Percentiles rank a stretch among this genome's conserved stretches.
Evolutionary conservation across 2,797 vertebrate genomes (phyloP).

Genomic region (Xerus rutilus): DNA sequence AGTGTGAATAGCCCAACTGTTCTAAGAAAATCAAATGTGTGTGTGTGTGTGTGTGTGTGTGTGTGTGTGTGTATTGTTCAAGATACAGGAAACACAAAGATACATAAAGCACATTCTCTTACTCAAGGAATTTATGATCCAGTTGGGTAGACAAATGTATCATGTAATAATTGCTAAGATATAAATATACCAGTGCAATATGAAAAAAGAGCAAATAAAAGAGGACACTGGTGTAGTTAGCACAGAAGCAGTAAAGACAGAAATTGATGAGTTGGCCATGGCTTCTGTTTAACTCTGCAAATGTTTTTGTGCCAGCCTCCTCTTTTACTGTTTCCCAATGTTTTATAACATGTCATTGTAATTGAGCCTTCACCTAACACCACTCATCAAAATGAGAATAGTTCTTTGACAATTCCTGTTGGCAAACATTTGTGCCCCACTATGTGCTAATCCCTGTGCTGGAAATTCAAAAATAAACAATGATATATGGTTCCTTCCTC

Average conservation of each 20-base stretch:
- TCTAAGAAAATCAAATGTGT: neutral
- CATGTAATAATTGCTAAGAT: conserved; percentile 28
- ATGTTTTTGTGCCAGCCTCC: neutral
- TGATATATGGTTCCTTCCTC: conserved; percentile 1
- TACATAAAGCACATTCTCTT: conserved; percentile 25
- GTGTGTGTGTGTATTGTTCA: conserved; percentile 18
- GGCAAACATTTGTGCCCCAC: neutral
- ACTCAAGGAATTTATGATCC: conserved; percentile 53
- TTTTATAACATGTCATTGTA: neutral
- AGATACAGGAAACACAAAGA: neutral
- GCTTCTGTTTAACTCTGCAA: conserved; percentile 8
- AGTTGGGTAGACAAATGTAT: conserved; percentile 18
- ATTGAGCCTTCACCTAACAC: conserved; percentile 19
- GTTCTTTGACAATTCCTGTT: conserved; percentile 41
- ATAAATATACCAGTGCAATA: neutral
- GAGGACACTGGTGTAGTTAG: neutral
- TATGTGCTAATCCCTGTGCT: neutral
- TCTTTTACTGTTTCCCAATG: neutral
- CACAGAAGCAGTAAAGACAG: conserved; percentile 42
- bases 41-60: neutral
- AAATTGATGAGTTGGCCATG: neutral
- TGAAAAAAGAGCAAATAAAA: conserved; percentile 47
- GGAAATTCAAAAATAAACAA: neutral
- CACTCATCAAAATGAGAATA: neutral
- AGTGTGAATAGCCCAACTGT: neutral